Percentiles rank a stretch among this genome's conserved stretches.
These are phyloP conservation scores for Macroteleia sp. DNA, from an alignment of 2,888 invertebrate species.

Conservation along the genomic window DNA sequence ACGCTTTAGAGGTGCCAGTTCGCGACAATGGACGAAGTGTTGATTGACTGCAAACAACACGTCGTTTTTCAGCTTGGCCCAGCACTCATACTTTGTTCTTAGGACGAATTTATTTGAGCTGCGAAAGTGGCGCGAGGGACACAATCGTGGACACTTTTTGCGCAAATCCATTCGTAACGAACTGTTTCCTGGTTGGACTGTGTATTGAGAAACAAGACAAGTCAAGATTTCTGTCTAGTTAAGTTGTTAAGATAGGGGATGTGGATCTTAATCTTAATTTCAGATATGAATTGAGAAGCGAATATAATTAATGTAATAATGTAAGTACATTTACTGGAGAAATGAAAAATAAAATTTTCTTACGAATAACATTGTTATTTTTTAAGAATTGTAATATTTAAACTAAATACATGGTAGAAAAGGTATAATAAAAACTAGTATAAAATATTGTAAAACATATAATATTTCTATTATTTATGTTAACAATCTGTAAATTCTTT, in stretches of 20 bases:
- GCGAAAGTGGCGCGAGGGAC: conserved; percentile 39
- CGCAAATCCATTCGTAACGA: conserved; percentile 4
- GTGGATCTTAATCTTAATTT: not conserved
- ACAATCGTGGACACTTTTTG: conserved; percentile 53
- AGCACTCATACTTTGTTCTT: conserved; percentile 59
- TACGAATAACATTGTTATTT: too few species aligned
- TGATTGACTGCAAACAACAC: conserved; percentile 81
- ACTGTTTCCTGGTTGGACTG: conserved; percentile 8
- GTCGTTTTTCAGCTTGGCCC: conserved; percentile 68
- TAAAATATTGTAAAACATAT: too few species aligned
- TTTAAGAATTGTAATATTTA: too few species aligned
- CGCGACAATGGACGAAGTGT: conserved; percentile 79
- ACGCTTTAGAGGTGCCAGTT: conserved; percentile 80
- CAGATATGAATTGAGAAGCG: too few species aligned
- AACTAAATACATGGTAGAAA: too few species aligned
- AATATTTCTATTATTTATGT: too few species aligned
- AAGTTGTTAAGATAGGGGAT: not conserved
- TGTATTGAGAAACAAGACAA: conserved; percentile 31
- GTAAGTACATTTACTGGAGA: too few species aligned
- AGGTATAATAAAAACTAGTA: too few species aligned
- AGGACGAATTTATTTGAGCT: conserved; percentile 57
- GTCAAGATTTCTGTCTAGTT: conserved; percentile 23
- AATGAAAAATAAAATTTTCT: too few species aligned
- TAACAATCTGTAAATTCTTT: too few species aligned
- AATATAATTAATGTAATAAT: too few species aligned